These are phyloP conservation scores for Atlantisia rogersi DNA, from an alignment of 2,113 vertebrate genomes.

Conservation along the genomic window DNA sequence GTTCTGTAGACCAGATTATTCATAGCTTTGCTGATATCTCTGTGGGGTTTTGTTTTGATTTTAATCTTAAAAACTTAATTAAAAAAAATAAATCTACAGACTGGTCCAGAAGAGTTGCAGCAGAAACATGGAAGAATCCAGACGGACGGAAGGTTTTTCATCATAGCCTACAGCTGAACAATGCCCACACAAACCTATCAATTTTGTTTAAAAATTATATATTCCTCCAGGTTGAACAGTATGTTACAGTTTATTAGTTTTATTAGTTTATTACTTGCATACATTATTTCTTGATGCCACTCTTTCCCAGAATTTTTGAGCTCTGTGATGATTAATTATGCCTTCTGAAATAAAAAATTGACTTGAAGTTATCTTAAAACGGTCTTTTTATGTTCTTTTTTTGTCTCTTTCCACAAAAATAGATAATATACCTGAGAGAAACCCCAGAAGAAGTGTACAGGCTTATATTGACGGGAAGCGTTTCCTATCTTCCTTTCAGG, in stretches of 20 bases:
- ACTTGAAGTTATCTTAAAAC: not conserved
- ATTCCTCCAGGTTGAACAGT: not conserved
- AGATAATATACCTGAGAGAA: constrained; percentile 93
- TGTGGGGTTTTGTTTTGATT: not conserved
- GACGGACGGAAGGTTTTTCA: not conserved
- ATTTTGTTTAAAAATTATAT: not conserved
- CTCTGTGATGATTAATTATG: not conserved
- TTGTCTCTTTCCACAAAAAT: constrained; percentile 46
- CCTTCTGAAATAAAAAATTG: not conserved
- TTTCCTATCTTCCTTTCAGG: constrained; percentile 92
- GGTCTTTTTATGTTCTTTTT: not conserved
- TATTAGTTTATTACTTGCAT: not conserved
- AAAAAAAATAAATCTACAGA: not conserved
- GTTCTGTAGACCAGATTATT: not conserved
- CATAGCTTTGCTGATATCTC: not conserved
- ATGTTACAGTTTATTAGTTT: not conserved
- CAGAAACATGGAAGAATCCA: not conserved
- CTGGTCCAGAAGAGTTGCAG: not conserved
- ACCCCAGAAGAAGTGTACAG: constrained; percentile 89
- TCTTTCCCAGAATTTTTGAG: not conserved
- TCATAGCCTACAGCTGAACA: not conserved
- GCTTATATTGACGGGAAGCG: constrained; percentile 82
- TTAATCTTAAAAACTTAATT: not conserved
- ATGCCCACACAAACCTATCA: not conserved
- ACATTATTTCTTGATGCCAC: not conserved